phyloP scores from a whole-genome alignment of 2,888 invertebrate genomes.

The Drosophila phalerata region DNA sequence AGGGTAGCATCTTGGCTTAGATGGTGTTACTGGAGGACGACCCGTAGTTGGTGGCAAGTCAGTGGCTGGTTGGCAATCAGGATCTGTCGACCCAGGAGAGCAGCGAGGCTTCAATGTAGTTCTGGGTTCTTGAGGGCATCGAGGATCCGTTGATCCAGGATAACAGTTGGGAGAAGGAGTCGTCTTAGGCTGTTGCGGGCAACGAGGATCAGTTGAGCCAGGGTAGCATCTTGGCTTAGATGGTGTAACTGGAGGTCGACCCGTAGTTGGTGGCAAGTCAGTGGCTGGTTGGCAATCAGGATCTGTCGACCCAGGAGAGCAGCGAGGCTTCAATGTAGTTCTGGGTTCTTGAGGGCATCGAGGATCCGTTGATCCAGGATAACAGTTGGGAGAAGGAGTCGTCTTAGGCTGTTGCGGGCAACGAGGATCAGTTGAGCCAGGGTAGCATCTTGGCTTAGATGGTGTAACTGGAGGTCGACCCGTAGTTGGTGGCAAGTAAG shows the following conservation, averaged over 20 bases:
- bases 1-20: slow-evolving; percentile 67
- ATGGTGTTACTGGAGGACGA: background rate
- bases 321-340: too few species aligned
- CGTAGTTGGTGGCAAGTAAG: slow-evolving; percentile 7
- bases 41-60: slow-evolving; percentile 18
- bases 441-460: background rate
- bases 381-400: slow-evolving; percentile 65
- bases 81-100: slow-evolving; percentile 79
- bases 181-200: slow-evolving; percentile 39
- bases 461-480: background rate
- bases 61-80: slow-evolving; percentile 38
- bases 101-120: slow-evolving; percentile 24
- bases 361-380: slow-evolving; percentile 78
- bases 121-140: slow-evolving; percentile 16
- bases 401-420: slow-evolving; percentile 28
- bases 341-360: slow-evolving; percentile 6
- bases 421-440: slow-evolving; percentile 64
- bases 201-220: slow-evolving; percentile 73
- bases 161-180: background rate
- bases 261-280: too few species aligned
- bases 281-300: too few species aligned
- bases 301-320: too few species aligned
- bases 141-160: slow-evolving; percentile 6
- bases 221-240: too few species aligned
- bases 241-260: too few species aligned